Percentiles rank a stretch among this genome's conserved stretches.
phyloP scores from a whole-genome alignment of 2,797 vertebrate species.

The Synaphobranchus kaupii region DNA sequence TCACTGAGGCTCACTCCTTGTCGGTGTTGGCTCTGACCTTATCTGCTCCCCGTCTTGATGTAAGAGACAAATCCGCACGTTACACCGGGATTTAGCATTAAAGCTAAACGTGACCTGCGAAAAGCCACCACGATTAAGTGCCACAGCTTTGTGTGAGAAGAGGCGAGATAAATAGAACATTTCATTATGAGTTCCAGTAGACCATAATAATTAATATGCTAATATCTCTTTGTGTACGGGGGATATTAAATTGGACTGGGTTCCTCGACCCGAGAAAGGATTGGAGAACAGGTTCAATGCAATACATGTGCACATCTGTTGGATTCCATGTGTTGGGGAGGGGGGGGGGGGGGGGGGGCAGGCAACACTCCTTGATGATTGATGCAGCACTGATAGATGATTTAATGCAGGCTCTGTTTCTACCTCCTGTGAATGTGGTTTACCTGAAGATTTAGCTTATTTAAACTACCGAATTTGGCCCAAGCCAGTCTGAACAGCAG shows the following conservation, averaged over 20 bases:
- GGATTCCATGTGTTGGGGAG: background rate
- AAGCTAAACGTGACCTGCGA: background rate
- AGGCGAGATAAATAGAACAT: background rate
- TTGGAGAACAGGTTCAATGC: background rate
- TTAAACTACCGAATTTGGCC: background rate
- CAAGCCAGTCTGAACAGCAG: background rate
- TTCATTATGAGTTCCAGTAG: background rate
- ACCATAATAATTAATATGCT: constrained; percentile 3
- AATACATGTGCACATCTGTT: background rate
- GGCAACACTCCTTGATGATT: background rate
- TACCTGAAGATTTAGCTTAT: background rate
- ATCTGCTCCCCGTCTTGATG: background rate
- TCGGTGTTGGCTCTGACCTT: background rate
- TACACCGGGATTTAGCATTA: background rate
- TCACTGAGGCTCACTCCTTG: background rate
- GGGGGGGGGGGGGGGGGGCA: background rate
- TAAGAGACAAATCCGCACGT: background rate
- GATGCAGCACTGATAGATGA: background rate
- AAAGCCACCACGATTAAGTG: background rate
- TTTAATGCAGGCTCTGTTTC: background rate
- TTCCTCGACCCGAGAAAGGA: background rate
- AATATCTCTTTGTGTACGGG: background rate
- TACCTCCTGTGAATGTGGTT: background rate
- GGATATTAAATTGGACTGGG: background rate
- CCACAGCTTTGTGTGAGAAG: background rate